Conservation (phyloP, 2,888 invertebrate genomes). For the Tuberolachnus salignus region DNA sequence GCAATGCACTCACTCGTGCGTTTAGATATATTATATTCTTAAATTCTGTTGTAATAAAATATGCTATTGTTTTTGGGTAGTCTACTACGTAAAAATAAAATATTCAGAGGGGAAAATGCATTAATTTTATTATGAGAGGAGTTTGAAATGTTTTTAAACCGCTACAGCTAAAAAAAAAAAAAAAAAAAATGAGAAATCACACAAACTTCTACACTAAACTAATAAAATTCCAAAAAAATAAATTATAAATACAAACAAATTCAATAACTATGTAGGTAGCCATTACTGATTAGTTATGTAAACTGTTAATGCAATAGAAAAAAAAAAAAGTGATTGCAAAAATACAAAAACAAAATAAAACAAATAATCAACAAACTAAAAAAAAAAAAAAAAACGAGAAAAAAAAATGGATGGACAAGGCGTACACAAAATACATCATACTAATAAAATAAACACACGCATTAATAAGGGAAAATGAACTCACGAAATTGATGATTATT, state of each 20-base stretch:
- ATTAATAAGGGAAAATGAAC: constrained; percentile 62
- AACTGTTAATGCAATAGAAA: constrained; percentile 17
- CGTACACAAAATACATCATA: constrained; percentile 57
- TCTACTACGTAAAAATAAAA: too few relatives aligned
- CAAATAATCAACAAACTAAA: constrained; percentile 54
- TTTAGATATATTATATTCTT: too few relatives aligned
- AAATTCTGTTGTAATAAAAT: too few relatives aligned
- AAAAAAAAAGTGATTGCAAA: constrained; percentile 7
- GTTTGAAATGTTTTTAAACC: constrained; percentile 28
- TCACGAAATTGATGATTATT: constrained; percentile 60
- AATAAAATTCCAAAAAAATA: constrained; percentile 25
- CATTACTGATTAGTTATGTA: constrained; percentile 20
- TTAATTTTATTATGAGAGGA: constrained; percentile 22
- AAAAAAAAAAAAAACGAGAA: constrained; percentile 27
- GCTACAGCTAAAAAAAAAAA: constrained; percentile 14
- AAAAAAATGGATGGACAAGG: constrained; percentile 47
- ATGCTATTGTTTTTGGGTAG: too few relatives aligned
- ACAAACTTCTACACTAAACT: constrained; percentile 26
- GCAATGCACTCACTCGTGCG: too few relatives aligned
- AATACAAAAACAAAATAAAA: constrained; percentile 42
- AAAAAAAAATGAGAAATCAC: constrained; percentile 15
- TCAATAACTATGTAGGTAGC: constrained; percentile 30
- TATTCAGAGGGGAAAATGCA: too few relatives aligned
- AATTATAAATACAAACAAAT: constrained; percentile 47
- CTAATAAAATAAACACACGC: constrained; percentile 59